phyloP scores from a whole-genome alignment of 2,888 invertebrate genomes.

The Drosophila setosimentum region DNA sequence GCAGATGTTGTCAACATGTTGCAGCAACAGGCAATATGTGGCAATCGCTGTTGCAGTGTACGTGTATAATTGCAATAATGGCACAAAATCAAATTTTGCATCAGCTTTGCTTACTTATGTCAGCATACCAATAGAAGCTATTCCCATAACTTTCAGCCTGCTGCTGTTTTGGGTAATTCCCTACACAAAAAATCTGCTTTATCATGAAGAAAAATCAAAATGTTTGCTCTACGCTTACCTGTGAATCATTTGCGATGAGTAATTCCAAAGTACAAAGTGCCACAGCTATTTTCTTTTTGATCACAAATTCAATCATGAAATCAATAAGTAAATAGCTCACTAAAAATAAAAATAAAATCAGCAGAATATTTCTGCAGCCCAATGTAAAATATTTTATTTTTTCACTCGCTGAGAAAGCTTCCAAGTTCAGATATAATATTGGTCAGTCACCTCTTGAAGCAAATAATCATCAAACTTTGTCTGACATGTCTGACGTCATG shows the following conservation, averaged over 20 bases:
- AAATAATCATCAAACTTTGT: constrained; percentile 1
- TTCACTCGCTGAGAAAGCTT: neutral
- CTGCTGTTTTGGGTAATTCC: constrained; percentile 40
- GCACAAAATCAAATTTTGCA: constrained; percentile 42
- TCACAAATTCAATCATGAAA: neutral
- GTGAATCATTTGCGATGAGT: constrained; percentile 45
- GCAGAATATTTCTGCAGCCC: neutral
- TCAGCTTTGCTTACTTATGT: constrained; percentile 35
- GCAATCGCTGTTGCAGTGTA: constrained; percentile 42
- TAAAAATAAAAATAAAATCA: neutral
- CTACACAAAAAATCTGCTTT: constrained; percentile 46
- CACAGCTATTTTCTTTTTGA: constrained; percentile 13
- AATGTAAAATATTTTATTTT: neutral
- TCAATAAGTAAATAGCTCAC: constrained; percentile 13
- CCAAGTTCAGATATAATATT: neutral
- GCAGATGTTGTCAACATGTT: constrained; percentile 56
- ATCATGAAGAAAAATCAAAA: constrained; percentile 43
- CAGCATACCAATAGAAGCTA: constrained; percentile 40
- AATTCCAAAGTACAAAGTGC: constrained; percentile 3
- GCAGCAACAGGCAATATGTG: constrained; percentile 54
- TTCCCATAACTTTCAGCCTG: constrained; percentile 22
- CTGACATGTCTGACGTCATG: constrained; percentile 34
- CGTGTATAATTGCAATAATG: constrained; percentile 35
- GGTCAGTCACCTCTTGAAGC: constrained; percentile 43
- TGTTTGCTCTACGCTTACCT: neutral